Percentiles rank a stretch among this genome's conserved stretches.
phyloP scores from a whole-genome alignment of 2,797 vertebrate species.

The Hapalemur alaotrensis region DNA sequence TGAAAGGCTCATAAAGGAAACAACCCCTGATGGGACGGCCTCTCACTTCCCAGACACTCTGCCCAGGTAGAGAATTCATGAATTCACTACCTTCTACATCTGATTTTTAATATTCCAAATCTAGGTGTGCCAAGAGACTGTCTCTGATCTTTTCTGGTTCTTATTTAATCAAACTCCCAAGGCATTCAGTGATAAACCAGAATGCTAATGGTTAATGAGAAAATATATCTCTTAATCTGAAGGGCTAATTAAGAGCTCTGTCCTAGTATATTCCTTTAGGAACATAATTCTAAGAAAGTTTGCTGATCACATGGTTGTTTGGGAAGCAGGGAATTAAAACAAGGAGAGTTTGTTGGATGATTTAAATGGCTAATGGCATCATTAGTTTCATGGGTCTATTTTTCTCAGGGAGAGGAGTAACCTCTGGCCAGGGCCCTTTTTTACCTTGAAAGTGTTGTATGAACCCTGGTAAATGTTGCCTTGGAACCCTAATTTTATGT shows the following conservation, averaged over 20 bases:
- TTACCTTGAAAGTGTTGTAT: background rate
- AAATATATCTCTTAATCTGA: conserved; percentile 42
- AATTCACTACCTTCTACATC: background rate
- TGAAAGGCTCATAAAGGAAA: background rate
- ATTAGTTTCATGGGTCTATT: background rate
- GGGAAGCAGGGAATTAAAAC: background rate
- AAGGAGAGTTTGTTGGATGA: background rate
- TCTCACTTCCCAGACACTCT: background rate
- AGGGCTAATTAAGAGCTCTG: background rate
- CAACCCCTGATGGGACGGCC: background rate
- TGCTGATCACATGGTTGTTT: background rate
- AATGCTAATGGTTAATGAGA: conserved; percentile 30
- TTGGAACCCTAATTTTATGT: background rate
- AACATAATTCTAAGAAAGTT: background rate
- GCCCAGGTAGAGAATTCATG: background rate
- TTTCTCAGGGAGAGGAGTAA: background rate
- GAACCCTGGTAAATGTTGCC: background rate
- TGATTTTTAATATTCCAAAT: background rate
- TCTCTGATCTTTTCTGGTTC: background rate
- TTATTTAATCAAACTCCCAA: background rate
- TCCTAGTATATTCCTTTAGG: background rate
- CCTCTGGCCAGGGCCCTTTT: background rate
- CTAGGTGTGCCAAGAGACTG: background rate
- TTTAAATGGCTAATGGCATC: background rate
- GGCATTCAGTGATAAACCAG: background rate